Evolutionary conservation across 1,140 invertebrate species (phyloP).

Genomic region (Panagrolaimus sp.): DNA sequence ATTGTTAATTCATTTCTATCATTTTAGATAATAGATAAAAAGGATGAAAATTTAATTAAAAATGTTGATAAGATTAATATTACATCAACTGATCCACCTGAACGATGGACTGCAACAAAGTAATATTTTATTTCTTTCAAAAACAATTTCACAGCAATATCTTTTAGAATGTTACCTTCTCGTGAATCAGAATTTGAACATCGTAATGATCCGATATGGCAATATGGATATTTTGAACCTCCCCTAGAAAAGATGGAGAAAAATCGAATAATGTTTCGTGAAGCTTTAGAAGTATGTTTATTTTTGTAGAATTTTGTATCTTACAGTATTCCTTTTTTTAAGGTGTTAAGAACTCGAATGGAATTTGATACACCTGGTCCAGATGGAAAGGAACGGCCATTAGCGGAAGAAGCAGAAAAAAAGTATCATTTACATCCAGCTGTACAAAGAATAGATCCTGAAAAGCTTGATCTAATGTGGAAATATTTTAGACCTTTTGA

Average conservation of each 20-base stretch:
- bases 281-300: constrained; percentile 30
- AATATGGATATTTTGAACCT: constrained; percentile 41
- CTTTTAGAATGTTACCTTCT: constrained; percentile 17
- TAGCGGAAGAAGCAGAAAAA: constrained; percentile 11
- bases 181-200: constrained; percentile 18
- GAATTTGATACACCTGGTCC: constrained; percentile 21
- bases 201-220: constrained; percentile 15
- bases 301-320: not conserved
- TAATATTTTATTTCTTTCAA: not conserved
- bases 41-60: constrained; percentile 17
- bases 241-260: constrained; percentile 34
- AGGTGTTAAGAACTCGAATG: constrained; percentile 34
- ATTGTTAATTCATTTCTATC: too few relatives aligned
- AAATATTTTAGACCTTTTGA: constrained; percentile 39
- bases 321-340: not conserved
- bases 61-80: constrained; percentile 26
- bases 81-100: constrained; percentile 20
- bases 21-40: constrained; percentile 18
- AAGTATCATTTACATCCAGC: constrained; percentile 14
- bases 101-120: constrained; percentile 16
- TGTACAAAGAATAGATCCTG: constrained; percentile 20
- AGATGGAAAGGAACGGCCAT: not conserved
- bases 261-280: constrained; percentile 31
- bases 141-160: not conserved
- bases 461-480: constrained; percentile 34